A percentile compares a stretch with the other conserved stretches of the same genome.
Conservation (phyloP, 2,888 invertebrate species). For the Dicyrtoma fusca region DNA sequence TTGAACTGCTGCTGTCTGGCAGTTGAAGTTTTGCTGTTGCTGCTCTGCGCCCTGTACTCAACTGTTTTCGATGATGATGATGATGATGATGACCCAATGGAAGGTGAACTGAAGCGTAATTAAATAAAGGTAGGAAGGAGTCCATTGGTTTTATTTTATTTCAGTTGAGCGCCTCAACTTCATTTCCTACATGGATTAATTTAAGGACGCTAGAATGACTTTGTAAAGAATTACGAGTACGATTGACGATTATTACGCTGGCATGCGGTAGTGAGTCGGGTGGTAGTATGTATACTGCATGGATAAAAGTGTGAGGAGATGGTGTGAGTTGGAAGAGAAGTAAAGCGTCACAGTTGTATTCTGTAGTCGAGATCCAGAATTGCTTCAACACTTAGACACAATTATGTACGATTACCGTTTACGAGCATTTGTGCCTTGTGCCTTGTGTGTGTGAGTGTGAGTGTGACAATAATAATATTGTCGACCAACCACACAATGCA, state of each 20-base stretch:
- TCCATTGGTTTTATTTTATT: conserved; percentile 19
- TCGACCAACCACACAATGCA: background rate
- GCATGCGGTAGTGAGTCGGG: background rate
- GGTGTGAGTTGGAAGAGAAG: no score
- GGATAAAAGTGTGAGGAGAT: no score
- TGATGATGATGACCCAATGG: conserved; percentile 5
- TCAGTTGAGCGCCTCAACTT: conserved; percentile 15
- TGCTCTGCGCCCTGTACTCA: background rate
- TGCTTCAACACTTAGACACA: no score
- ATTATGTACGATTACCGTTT: no score
- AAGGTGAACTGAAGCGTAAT: conserved; percentile 38
- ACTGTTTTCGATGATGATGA: no score
- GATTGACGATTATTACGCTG: background rate
- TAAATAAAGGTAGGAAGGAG: conserved; percentile 9
- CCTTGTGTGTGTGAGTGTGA: no score
- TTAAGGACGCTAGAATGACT: conserved; percentile 31
- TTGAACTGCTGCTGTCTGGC: background rate
- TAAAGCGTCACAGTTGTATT: no score
- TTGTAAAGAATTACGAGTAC: conserved; percentile 20
- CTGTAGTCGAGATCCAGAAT: no score
- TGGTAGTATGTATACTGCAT: no score
- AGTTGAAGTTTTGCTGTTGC: no score
- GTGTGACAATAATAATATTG: background rate
- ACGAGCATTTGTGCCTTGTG: no score
- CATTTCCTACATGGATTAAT: conserved; percentile 18